phyloP scores from a whole-genome alignment of 2,797 vertebrate species.

The Pantherophis alleghaniensis region DNA sequence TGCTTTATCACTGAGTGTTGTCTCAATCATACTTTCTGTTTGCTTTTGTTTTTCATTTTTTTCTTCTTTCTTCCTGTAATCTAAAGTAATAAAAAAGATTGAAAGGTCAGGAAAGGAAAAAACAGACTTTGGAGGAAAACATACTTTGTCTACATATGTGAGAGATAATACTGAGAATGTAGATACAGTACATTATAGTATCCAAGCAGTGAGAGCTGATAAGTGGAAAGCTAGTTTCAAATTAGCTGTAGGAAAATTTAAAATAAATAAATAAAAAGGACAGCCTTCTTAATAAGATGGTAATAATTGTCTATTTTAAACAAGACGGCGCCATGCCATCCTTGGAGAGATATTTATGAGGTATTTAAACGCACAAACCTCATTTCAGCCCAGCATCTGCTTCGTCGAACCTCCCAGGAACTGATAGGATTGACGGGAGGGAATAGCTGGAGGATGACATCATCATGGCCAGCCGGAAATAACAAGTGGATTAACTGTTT shows the following conservation, averaged over 20 bases:
- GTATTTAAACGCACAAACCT: background rate
- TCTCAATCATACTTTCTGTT: background rate
- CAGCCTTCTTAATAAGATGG: background rate
- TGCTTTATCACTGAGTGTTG: background rate
- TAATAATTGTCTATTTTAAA: background rate
- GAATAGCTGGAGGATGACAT: too few species aligned
- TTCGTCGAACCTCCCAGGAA: too few species aligned
- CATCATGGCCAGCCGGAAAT: too few species aligned
- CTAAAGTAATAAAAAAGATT: background rate
- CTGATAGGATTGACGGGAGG: too few species aligned
- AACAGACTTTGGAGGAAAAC: background rate
- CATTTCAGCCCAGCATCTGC: too few species aligned
- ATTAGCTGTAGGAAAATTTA: background rate
- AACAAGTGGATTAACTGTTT: too few species aligned
- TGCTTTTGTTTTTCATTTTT: background rate
- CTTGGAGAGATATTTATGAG: background rate
- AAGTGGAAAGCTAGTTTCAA: background rate
- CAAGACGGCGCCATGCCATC: background rate
- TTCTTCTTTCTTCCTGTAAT: background rate
- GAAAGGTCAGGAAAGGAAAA: background rate
- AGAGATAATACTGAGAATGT: background rate
- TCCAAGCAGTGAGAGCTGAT: background rate
- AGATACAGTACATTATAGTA: background rate
- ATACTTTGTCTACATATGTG: background rate
- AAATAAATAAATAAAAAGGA: background rate